Base-by-base conservation (phyloP, 2,797 vertebrate species). In the Micropoecilia bifurca region DNA sequence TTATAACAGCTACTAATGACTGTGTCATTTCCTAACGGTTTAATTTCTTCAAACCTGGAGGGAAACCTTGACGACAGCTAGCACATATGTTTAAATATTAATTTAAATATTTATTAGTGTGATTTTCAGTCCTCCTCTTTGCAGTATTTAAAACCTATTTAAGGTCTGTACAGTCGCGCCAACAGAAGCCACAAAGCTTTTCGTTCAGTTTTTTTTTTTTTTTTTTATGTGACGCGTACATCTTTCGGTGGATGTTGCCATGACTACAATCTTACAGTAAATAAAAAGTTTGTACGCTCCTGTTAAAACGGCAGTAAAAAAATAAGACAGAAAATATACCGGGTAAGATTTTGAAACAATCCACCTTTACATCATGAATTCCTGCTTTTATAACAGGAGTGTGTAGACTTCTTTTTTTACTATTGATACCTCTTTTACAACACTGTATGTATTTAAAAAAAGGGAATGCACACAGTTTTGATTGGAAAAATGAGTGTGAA, bases 41-140 rank as follows among this genome's bases (percentile, higher is more conserved):
- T 81, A 6, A 73, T 82, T 79, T 75, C 74, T 36, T 71, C 73
- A 55, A 83, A 28, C 75, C 73, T 59, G 55, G 28, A 82, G 75
- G 2, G n/a, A 74, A 81, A 80, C 8, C 2, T 28, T 30, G 63
- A 57, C n/a, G 9, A 78, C 61, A 80, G 45, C 75, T 30, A 6
- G 68, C 83, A 84, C 74, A 76, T 81, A 86, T 89, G 43, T 46
- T 45, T 82, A 81, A 88, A 63, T 81, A 47, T 86, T 94, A 53
- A 92, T 95, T 95, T 95, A 94, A 94, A 71, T 95, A 94, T 95
- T 94, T 96, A 93, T 94, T 92, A 78, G 80, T 91, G 91, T 79
- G 43, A 85, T 88, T 88, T 18, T 89, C 71, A 79, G 84, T 73
- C 18, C 1, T 63, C 55, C 47, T 74, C 76, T n/a, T 78, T 82